Percentiles rank a stretch among this genome's conserved stretches.
phyloP scores from a whole-genome alignment of 2,113 vertebrate species.

The Numenius arquata region DNA sequence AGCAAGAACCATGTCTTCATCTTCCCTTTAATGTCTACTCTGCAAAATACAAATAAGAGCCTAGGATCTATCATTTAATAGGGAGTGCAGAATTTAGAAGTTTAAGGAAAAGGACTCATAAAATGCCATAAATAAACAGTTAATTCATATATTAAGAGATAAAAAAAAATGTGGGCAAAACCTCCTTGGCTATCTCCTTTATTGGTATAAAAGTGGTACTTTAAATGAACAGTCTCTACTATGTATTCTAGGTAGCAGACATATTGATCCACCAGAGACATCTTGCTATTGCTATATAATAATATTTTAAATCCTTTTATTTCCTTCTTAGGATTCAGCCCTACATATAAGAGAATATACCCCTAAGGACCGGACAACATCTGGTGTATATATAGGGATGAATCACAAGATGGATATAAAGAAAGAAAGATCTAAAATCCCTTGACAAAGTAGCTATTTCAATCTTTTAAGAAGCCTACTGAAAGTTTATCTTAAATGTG shows the following conservation, averaged over 20 bases:
- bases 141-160: not conserved
- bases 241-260: not conserved
- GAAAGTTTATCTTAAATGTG: slow-evolving; percentile 50
- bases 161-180: not conserved
- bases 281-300: not conserved
- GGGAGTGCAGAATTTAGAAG: not conserved
- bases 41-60: not conserved
- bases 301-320: slow-evolving; percentile 42
- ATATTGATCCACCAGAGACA: slow-evolving; percentile 8
- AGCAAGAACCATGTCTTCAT: not conserved
- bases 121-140: not conserved
- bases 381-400: not conserved
- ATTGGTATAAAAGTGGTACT: not conserved
- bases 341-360: slow-evolving; percentile 20
- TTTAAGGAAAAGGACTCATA: not conserved
- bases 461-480: slow-evolving; percentile 30
- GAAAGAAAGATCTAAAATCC: slow-evolving; percentile 48
- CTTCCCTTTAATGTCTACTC: not conserved
- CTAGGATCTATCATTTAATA: not conserved
- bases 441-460: slow-evolving; percentile 39
- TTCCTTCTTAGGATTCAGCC: slow-evolving; percentile 51
- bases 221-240: not conserved
- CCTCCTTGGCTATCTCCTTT: not conserved
- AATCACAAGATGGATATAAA: slow-evolving; percentile 40
- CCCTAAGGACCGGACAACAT: slow-evolving; percentile 18